Evolutionary conservation across 2,888 invertebrate species (phyloP).

Genomic region (Apoda limacodes): DNA sequence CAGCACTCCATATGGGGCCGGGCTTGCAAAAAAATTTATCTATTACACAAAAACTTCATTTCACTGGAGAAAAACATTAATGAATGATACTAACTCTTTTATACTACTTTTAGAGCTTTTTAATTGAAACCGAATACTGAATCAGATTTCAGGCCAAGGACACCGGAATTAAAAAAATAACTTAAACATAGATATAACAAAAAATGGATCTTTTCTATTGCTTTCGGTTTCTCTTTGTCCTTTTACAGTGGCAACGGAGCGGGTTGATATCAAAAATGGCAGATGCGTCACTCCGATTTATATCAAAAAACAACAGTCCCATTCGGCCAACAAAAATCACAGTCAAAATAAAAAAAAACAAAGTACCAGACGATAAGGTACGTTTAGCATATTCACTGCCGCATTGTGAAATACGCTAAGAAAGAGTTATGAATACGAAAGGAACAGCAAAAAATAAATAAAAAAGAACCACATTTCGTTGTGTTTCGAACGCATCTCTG

Average conservation of each 20-base stretch:
- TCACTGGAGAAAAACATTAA: background rate
- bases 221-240: too few relatives aligned
- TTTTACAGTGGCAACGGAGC: slow-evolving; percentile 43
- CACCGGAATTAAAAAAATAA: too few relatives aligned
- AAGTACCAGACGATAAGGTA: slow-evolving; percentile 45
- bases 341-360: slow-evolving; percentile 35
- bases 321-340: slow-evolving; percentile 28
- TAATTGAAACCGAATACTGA: too few relatives aligned
- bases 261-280: slow-evolving; percentile 60
- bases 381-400: slow-evolving; percentile 57
- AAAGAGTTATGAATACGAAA: slow-evolving; percentile 34
- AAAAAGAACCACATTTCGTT: slow-evolving; percentile 21
- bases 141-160: too few relatives aligned
- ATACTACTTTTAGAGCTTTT: too few relatives aligned
- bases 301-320: slow-evolving; percentile 8
- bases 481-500: slow-evolving; percentile 55
- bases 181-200: too few relatives aligned
- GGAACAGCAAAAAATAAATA: slow-evolving; percentile 28
- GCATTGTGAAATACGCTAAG: slow-evolving; percentile 27
- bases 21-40: too few relatives aligned
- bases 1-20: too few relatives aligned
- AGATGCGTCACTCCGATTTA: slow-evolving; percentile 53
- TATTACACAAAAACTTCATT: too few relatives aligned
- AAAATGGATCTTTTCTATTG: too few relatives aligned
- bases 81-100: background rate